Conservation (phyloP, 2,113 vertebrate genomes). For the Diphyllodes magnificus region DNA sequence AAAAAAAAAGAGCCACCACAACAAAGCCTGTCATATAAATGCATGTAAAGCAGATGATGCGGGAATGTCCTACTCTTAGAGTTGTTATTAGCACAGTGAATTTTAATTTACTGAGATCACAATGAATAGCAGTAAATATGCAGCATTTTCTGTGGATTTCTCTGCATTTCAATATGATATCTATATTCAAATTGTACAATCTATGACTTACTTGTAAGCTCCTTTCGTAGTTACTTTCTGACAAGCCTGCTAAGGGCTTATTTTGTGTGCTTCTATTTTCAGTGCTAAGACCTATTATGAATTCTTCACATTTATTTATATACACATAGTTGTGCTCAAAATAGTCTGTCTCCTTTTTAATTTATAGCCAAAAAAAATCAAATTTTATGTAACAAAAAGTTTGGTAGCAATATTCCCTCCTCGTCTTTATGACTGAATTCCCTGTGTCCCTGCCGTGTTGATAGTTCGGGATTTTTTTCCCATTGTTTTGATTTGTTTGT, state of each 20-base stretch:
- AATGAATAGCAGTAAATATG: neutral
- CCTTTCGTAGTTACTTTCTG: neutral
- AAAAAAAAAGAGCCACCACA: neutral
- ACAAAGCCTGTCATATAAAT: slow-evolving; percentile 36
- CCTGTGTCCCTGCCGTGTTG: neutral
- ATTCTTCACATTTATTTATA: slow-evolving; percentile 3
- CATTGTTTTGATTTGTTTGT: slow-evolving; percentile 44
- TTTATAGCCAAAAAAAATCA: slow-evolving; percentile 5
- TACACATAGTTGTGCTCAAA: neutral
- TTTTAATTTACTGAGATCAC: neutral
- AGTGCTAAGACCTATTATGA: neutral
- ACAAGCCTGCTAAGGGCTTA: neutral
- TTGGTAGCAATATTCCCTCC: neutral
- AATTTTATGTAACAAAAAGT: neutral
- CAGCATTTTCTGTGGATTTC: neutral
- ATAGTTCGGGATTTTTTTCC: neutral
- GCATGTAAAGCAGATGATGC: slow-evolving; percentile 18
- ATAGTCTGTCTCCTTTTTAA: slow-evolving; percentile 30
- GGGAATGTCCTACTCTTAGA: neutral
- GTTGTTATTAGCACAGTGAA: neutral
- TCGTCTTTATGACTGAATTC: neutral
- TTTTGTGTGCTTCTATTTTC: neutral
- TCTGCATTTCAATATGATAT: neutral
- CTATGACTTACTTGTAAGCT: neutral
- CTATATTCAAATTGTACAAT: neutral